phyloP scores from a whole-genome alignment of 2,113 vertebrate genomes.

The Stegostoma tigrinum region DNA sequence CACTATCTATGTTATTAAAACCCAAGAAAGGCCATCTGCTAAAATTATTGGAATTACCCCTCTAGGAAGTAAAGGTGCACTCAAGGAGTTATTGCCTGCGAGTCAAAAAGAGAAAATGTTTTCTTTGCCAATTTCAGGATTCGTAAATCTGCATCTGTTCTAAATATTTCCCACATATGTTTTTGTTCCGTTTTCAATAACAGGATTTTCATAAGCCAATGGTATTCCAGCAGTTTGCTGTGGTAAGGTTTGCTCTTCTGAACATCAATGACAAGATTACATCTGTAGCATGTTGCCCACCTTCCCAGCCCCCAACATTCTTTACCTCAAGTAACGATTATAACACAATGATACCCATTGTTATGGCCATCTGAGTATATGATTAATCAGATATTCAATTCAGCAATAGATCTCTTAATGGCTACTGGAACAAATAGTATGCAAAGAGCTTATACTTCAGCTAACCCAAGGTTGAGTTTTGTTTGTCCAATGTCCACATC shows the following conservation, averaged over 20 bases:
- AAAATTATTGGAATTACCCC: neutral
- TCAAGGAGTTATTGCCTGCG: too few species aligned
- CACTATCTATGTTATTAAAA: too few species aligned
- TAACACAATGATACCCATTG: neutral
- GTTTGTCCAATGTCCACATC: neutral
- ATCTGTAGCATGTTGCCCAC: neutral
- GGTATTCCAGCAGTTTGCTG: neutral
- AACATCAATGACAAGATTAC: neutral
- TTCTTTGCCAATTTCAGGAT: neutral
- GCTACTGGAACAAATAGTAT: neutral
- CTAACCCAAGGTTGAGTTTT: neutral
- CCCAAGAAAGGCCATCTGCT: neutral
- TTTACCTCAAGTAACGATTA: neutral
- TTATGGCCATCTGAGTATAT: neutral
- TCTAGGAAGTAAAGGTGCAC: neutral
- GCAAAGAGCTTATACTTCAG: neutral
- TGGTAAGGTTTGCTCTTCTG: neutral
- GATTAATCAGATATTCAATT: conserved; percentile 20
- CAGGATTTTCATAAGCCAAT: neutral
- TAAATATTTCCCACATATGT: neutral
- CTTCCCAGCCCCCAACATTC: neutral
- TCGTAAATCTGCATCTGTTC: neutral
- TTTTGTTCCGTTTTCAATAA: neutral
- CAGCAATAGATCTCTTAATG: neutral
- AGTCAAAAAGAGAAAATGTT: neutral